Evolutionary conservation across 2,888 invertebrate species (phyloP).

Genomic region (Poecilus cupreus): DNA sequence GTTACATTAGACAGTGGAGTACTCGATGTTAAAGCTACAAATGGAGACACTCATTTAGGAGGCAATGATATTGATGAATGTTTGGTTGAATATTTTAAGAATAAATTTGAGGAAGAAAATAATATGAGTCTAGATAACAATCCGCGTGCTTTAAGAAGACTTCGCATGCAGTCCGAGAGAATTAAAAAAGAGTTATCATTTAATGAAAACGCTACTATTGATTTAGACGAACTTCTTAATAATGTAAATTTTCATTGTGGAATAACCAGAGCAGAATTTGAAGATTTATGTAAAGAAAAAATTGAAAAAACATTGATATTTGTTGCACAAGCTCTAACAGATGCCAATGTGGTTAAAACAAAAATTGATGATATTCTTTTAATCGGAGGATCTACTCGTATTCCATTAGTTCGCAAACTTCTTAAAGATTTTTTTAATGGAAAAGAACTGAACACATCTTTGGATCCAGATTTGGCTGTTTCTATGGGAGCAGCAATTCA

Average conservation of each 20-base stretch:
- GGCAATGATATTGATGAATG: slow-evolving; percentile 65
- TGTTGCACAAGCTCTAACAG: slow-evolving; percentile 62
- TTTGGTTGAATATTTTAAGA: slow-evolving; percentile 50
- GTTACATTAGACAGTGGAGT: slow-evolving; percentile 56
- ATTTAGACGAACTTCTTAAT: neutral
- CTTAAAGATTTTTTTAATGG: slow-evolving; percentile 62
- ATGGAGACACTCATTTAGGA: slow-evolving; percentile 65
- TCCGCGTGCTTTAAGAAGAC: slow-evolving; percentile 55
- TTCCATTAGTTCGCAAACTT: slow-evolving; percentile 64
- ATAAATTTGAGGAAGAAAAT: slow-evolving; percentile 60
- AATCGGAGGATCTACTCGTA: slow-evolving; percentile 66
- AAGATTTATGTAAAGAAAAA: slow-evolving; percentile 60
- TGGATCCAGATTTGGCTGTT: slow-evolving; percentile 66
- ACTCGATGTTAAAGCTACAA: slow-evolving; percentile 62
- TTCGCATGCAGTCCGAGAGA: slow-evolving; percentile 63
- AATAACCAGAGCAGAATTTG: slow-evolving; percentile 63
- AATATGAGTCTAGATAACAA: slow-evolving; percentile 50
- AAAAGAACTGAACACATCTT: slow-evolving; percentile 61
- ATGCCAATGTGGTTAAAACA: slow-evolving; percentile 58
- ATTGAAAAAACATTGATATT: slow-evolving; percentile 62
- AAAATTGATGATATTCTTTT: slow-evolving; percentile 65
- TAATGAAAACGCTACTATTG: slow-evolving; percentile 46
- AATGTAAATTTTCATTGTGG: slow-evolving; percentile 6
- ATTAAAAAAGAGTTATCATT: slow-evolving; percentile 61
- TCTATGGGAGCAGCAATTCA: slow-evolving; percentile 66